Evolutionary conservation across 1,140 invertebrate genomes (phyloP), one percentile per base, ranked within the genome.

Genomic region (Caenorhabditis inopinata): DNA sequence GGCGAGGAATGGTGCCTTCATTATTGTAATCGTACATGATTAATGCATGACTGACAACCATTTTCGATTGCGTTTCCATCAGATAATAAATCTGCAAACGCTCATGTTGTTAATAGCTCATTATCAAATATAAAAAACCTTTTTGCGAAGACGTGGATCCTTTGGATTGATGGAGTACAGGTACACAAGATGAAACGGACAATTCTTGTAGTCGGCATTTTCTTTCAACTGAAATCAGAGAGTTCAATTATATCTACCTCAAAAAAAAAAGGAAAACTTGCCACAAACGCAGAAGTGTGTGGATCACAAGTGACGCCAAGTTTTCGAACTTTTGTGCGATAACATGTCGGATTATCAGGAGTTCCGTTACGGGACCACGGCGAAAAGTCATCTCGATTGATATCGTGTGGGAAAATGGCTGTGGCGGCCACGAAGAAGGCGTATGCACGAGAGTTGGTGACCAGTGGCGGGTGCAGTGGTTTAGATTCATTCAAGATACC

Each of bases 241-340:
- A n/a, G n/a, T n/a, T n/a, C n/a, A n/a, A n/a, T n/a, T n/a, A n/a
- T n/a, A n/a, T n/a, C n/a, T n/a, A n/a, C n/a, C n/a, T n/a, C n/a
- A n/a, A n/a, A n/a, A n/a, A n/a, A n/a, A n/a, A n/a, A n/a, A n/a
- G n/a, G 21, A 48, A 16, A 48, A 1, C 1, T 1, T 21, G 74
- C 25, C 12, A 51, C 1, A 23, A 58, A 79, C 11, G 9, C 12
- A 5, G 51, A 29, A 16, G 25, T 42, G 12, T 38, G 38, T 12
- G 62, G 25, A 7, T 82, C 81, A 25, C 47, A 25, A 46, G 45
- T 12, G 7, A 81, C 78, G 49, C 77, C 77, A 68, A 74, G 32
- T 35, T 82, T 79, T 18, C 81, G 53, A 46, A 82, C 81, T 58
- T 78, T 76, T 18, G 81, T 48, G 9, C 81, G 78, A 47, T 79